These are phyloP conservation scores for Lordiphosa mommai DNA, from an alignment of 1,140 invertebrate genomes.

Conservation along the genomic window DNA sequence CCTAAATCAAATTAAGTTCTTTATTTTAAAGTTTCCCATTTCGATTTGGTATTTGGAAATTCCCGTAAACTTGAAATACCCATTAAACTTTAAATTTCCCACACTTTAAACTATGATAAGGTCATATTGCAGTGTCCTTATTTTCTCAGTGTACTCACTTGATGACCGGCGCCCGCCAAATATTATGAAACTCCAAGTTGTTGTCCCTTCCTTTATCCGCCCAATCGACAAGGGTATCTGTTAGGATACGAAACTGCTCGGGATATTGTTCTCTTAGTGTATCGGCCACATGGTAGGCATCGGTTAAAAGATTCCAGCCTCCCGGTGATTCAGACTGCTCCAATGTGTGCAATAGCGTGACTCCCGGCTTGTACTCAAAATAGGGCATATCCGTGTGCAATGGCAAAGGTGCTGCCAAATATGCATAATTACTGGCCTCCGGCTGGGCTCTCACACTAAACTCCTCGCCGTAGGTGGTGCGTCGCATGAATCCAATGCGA, in stretches of 20 bases:
- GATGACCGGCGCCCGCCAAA: conserved; percentile 83
- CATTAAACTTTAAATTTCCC: too few species aligned
- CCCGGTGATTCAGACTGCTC: conserved; percentile 83
- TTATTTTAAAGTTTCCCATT: too few species aligned
- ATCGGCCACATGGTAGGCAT: conserved; percentile 82
- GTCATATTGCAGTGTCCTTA: too few species aligned
- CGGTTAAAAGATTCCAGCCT: conserved; percentile 83
- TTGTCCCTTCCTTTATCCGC: conserved; percentile 83
- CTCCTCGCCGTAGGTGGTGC: conserved; percentile 83
- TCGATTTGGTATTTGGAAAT: too few species aligned
- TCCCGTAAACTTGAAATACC: too few species aligned
- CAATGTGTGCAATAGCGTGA: conserved; percentile 85
- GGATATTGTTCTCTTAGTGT: conserved; percentile 81
- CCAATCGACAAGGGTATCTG: conserved; percentile 83
- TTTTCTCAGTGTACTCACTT: conserved; percentile 71
- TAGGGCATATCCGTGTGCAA: conserved; percentile 87
- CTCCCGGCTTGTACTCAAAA: conserved; percentile 86
- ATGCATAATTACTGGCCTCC: conserved; percentile 86
- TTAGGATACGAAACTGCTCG: conserved; percentile 82
- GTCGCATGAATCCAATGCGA: conserved; percentile 83
- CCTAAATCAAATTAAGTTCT: background rate
- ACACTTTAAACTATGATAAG: too few species aligned
- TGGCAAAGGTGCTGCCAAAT: conserved; percentile 83
- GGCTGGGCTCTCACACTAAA: conserved; percentile 84
- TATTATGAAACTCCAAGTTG: conserved; percentile 82